These are phyloP conservation scores for Leiothrix lutea DNA, from an alignment of 2,113 vertebrate genomes.

Conservation along the genomic window DNA sequence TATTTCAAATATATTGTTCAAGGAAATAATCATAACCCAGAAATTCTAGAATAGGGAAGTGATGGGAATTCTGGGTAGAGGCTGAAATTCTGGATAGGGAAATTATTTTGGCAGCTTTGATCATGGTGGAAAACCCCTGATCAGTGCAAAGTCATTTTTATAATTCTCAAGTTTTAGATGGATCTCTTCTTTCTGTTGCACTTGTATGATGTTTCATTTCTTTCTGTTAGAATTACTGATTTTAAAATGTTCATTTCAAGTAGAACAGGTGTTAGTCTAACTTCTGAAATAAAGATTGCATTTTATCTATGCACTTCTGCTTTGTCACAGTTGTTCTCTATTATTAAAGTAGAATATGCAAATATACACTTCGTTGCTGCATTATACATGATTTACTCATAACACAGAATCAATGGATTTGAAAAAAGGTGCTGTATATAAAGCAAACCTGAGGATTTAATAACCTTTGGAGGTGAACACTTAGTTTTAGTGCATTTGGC, in stretches of 20 bases:
- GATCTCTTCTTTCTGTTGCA: not conserved
- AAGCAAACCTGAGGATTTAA: not conserved
- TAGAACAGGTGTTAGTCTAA: not conserved
- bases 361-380: not conserved
- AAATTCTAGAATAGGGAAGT: not conserved
- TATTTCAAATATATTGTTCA: not conserved
- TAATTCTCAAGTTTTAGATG: not conserved
- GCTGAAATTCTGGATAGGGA: not conserved
- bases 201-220: not conserved
- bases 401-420: not conserved
- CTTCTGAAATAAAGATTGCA: not conserved
- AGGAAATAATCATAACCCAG: not conserved
- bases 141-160: not conserved
- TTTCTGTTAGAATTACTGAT: not conserved
- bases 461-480: not conserved
- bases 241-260: not conserved
- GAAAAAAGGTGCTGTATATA: not conserved
- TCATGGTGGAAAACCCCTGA: not conserved
- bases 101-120: constrained; percentile 12
- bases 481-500: not conserved
- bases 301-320: not conserved
- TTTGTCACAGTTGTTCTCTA: not conserved
- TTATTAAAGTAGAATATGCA: not conserved
- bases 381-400: not conserved
- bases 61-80: not conserved